Evolutionary conservation across 2,113 vertebrate species (phyloP), one percentile per base, ranked within the genome.

Genomic region (Todiramphus saurophagus): DNA sequence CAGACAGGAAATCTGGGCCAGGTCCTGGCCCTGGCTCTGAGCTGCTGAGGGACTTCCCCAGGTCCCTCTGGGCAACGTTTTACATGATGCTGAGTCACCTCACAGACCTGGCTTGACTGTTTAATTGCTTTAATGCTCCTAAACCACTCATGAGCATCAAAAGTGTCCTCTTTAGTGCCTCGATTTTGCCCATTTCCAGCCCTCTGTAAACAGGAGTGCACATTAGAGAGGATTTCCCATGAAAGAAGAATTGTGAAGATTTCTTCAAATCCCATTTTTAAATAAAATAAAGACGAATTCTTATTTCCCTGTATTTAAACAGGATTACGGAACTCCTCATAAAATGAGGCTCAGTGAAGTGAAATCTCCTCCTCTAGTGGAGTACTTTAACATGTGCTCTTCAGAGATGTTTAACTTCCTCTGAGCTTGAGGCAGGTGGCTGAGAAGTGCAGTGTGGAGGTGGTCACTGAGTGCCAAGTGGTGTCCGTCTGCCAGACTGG

Each of bases 91-190:
- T 23, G 51, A 73, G 43, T 41, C 56, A 73, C n/a, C 51, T 37
- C 0, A 1, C 11, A 66, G 48, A 35, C 56, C 73, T 5, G 46
- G 43, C 33, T 75, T 1, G 0, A 31, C 35, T 20, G 7, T 64
- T 67, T 56, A 64, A 68, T 12, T 3, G 37, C 30, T 78, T 48
- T 12, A 69, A 33, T 48, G 78, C 33, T 80, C 74, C 59, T 43
- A 46, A 37, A 37, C 87, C 70, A 27, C 13, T 13, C 3, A 7
- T 31, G 18, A 53, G 48, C 55, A 70, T 33, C 4, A 39, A 51
- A 53, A 77, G 37, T 2, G 6, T 30, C 37, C 44, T 39, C 66
- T 53, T 72, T 69, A 44, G 58, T 75, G 35, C 48, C 37, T 72
- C n/a, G 25, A 7, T 35, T 68, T 68, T 73, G 55, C 70, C 10